These are phyloP conservation scores for Nomada hirtipes DNA, from an alignment of 2,888 invertebrate species.

Conservation along the genomic window DNA sequence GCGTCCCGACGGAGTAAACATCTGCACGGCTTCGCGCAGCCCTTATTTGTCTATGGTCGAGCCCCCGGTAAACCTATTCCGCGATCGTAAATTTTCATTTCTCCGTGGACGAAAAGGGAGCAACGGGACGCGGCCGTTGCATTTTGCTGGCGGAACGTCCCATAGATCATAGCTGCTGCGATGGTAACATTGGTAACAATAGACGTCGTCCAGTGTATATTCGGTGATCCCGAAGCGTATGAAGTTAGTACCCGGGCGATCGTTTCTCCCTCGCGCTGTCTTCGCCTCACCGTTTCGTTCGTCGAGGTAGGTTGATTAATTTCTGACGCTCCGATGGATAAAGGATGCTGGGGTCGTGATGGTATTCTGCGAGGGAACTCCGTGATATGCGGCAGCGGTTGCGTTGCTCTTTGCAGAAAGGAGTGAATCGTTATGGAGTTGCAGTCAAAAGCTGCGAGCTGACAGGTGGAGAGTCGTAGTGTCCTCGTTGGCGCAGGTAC, in stretches of 20 bases:
- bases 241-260: slow-evolving; percentile 1
- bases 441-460: too few relatives aligned
- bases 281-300: neutral
- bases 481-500: too few relatives aligned
- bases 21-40: neutral
- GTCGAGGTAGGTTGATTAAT: neutral
- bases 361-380: neutral
- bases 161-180: slow-evolving; percentile 20
- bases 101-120: slow-evolving; percentile 1
- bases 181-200: too few relatives aligned
- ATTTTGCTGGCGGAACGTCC: neutral
- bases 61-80: slow-evolving; percentile 17
- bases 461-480: too few relatives aligned
- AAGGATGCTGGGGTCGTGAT: neutral
- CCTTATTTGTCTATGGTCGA: slow-evolving; percentile 7
- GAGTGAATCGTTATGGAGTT: neutral
- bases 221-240: slow-evolving; percentile 1
- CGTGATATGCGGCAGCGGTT: neutral
- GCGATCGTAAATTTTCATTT: slow-evolving; percentile 47
- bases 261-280: slow-evolving; percentile 4
- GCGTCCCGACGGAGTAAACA: slow-evolving; percentile 25
- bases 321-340: neutral
- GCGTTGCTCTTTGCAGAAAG: neutral
- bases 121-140: neutral
- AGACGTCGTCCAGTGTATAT: slow-evolving; percentile 5